Base-by-base conservation (phyloP, 2,797 vertebrate genomes). In the Megalops cyprinoides region DNA sequence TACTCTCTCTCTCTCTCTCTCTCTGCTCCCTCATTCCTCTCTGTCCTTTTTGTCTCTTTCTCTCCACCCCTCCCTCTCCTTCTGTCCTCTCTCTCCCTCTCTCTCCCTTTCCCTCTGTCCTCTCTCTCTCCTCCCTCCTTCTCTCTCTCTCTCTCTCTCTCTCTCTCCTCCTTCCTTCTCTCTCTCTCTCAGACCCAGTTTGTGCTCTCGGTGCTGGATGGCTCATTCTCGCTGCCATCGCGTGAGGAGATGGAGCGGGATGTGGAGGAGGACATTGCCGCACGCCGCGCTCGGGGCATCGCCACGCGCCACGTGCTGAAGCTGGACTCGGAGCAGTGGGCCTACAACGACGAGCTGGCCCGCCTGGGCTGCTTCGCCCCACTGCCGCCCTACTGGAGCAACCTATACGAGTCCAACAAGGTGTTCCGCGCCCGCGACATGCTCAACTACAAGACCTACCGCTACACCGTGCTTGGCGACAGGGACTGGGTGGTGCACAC, bases 301-400 rank as follows among this genome's bases (percentile, higher is more conserved):
- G 31, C 87, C n/a, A 87, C 85, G 8, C 86, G 86, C 4, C 90
- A 92, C 79, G 86, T 93, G 42, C 87, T 92, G 67, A 88, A 81
- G 60, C 88, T 93, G 46, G 89, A 86, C 49, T 82, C 69, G 4
- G 85, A 84, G n/a, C 93, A 94, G 67, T 94, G 92, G 92, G 82
- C 82, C 1, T 94, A 93, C 58, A 89, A 87, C 14, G 81, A 86
- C 0, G 85, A 90, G 58, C 86, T 94, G n/a, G 90, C 90, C 8
- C 71, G 6, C 0, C 80, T 88, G 0, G 91, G 88, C 0, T 85
- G 89, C 0, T 91, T 91, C 28, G 51, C 87, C 1, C 87, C 91
- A 0, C 84, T 92, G 39, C 89, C 89, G 0, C 84, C 82, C 0
- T 87, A 86, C 6, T 73, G 88, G 67, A 86, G 60, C 34, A 86